Conservation (phyloP, 2,888 invertebrate species). For the Scrobipalpa atriplicella region DNA sequence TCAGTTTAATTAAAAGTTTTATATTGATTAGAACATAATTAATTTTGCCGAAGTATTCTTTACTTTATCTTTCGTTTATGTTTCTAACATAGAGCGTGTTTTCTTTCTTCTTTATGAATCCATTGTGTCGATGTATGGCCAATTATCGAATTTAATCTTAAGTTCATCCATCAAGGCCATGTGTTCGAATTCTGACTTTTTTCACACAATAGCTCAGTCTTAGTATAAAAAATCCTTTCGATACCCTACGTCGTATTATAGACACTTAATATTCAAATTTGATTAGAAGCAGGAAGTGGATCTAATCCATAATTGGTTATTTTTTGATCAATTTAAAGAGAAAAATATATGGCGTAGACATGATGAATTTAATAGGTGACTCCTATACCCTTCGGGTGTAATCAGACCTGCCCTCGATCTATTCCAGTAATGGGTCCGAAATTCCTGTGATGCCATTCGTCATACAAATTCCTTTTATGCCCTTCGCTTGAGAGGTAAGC, state of each 20-base stretch:
- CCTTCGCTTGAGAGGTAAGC: conserved; percentile 42
- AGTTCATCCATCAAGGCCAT: not conserved
- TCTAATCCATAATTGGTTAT: conserved; percentile 54
- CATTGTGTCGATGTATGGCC: not conserved
- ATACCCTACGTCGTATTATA: conserved; percentile 5
- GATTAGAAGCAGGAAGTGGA: conserved; percentile 56
- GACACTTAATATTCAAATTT: conserved; percentile 39
- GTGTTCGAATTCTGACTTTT: not conserved
- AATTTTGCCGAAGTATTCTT: too few relatives aligned
- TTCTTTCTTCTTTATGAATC: not conserved
- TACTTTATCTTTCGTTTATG: not conserved
- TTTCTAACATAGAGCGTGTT: not conserved
- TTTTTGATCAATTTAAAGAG: conserved; percentile 26
- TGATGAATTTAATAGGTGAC: conserved; percentile 44
- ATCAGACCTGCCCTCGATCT: conserved; percentile 35
- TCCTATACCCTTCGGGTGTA: conserved; percentile 41
- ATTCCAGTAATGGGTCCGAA: conserved; percentile 39
- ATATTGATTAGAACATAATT: not conserved
- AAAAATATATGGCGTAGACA: conserved; percentile 8
- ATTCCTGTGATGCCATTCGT: conserved; percentile 52
- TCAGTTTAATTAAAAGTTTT: not conserved
- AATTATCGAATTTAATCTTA: not conserved
- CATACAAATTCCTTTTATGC: conserved; percentile 50
- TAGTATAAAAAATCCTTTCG: conserved; percentile 16
- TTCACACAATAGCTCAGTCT: conserved; percentile 19